Base-by-base conservation (phyloP, 2,888 invertebrate species). In the Microdon myrmicae region DNA sequence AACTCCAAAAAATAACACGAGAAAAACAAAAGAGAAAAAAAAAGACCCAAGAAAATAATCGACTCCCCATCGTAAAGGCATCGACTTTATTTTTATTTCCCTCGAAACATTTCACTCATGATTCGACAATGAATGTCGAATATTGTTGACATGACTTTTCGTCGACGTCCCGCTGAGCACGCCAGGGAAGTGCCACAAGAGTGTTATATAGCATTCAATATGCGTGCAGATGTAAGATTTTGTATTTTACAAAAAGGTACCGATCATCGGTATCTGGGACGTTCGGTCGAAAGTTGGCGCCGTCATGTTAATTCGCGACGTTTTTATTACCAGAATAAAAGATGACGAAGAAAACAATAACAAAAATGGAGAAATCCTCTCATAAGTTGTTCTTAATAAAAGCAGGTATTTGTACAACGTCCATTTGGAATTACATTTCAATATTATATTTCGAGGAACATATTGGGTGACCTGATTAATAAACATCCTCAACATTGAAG, bases 261-360 rank as follows among this genome's bases (percentile, higher is more conserved):
- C 58, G 58, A 44, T 25, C 51, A 53, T 53, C 34, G 12, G 39
- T 53, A 53, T 58, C 58, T 25, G 22, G 23, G 26, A 34, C 16
- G 9, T 34, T 28, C 39, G 32, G 51, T 34, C 44, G 43, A 51
- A 51, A 51, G 35, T 34, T 39, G 58, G 51, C 53, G 58, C 58
- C 58, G 53, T 59, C 45, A 29, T 35, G 9, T 44, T 29, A 39
- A 39, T 23, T 17, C 37, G 28, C 53, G 58, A 59, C 29, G 34
- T 45, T 59, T 59, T 59, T 53, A 59, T 59, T 59, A 45, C 53
- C 53, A 43, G n/a, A n/a, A n/a, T n/a, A 43, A 39, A 32, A 43
- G 37, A 16, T 8, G 14, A 12, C 26, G 35, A 55, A 47, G 26
- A 55, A n/a, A n/a, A n/a, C n/a, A n/a, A n/a, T n/a, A n/a, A n/a